Evolutionary conservation across 2,113 vertebrate species (phyloP).

Genomic region (Aspiorhynchus laticeps): DNA sequence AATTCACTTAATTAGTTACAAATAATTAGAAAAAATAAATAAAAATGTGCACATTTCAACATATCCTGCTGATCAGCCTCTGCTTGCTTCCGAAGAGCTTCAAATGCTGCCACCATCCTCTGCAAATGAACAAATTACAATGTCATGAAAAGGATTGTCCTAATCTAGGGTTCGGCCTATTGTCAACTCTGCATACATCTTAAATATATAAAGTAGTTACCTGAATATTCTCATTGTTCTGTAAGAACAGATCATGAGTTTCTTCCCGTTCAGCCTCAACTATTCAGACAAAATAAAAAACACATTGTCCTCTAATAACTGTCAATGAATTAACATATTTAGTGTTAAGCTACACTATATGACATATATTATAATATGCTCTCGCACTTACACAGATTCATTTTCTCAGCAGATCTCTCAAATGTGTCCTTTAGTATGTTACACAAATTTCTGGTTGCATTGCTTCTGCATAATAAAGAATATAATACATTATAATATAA

Average conservation of each 20-base stretch:
- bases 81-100: slow-evolving; percentile 81
- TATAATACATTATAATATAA: background rate
- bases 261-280: slow-evolving; percentile 92
- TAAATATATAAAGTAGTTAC: slow-evolving; percentile 69
- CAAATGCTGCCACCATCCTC: slow-evolving; percentile 85
- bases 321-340: background rate
- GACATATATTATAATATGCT: background rate
- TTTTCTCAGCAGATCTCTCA: slow-evolving; percentile 84
- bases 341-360: background rate
- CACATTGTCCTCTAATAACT: background rate
- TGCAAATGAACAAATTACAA: slow-evolving; percentile 63
- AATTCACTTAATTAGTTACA: background rate
- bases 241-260: slow-evolving; percentile 81
- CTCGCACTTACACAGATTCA: slow-evolving; percentile 83
- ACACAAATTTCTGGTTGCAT: slow-evolving; percentile 85
- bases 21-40: background rate
- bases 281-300: slow-evolving; percentile 61
- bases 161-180: background rate
- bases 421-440: slow-evolving; percentile 89
- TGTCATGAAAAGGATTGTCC: background rate
- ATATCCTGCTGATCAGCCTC: slow-evolving; percentile 83
- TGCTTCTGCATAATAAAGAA: slow-evolving; percentile 74
- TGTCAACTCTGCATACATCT: background rate
- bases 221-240: slow-evolving; percentile 83
- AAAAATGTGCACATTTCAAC: slow-evolving; percentile 75